A percentile compares a stretch with the other conserved stretches of the same genome.
Conservation (phyloP, 2,113 vertebrate species). For the Odobenus rosmarus region DNA sequence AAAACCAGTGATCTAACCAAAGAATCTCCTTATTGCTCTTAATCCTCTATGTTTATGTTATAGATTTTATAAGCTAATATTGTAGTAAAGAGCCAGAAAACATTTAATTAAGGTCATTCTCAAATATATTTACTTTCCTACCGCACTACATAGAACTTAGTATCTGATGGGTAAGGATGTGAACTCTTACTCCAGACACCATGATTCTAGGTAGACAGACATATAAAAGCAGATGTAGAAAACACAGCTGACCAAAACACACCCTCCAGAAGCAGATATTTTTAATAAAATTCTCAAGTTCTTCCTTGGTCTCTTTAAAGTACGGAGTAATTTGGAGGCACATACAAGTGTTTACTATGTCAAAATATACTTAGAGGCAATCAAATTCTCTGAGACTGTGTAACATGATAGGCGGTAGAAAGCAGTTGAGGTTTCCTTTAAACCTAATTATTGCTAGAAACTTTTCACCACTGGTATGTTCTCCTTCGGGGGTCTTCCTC, state of each 20-base stretch:
- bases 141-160: not conserved
- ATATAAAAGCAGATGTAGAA: not conserved
- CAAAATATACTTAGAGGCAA: not conserved
- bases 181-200: not conserved
- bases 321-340: not conserved
- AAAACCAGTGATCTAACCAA: not conserved
- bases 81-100: not conserved
- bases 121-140: constrained; percentile 22
- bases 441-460: not conserved
- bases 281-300: constrained; percentile 25
- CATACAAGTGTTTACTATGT: not conserved
- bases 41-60: not conserved
- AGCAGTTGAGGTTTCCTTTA: not conserved
- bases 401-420: not conserved
- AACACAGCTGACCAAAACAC: not conserved
- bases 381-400: not conserved
- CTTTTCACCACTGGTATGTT: not conserved
- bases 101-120: not conserved
- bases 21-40: not conserved
- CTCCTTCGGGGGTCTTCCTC: not conserved
- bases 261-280: not conserved
- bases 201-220: not conserved
- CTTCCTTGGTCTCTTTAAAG: not conserved
- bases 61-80: not conserved
- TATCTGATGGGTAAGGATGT: not conserved